Evolutionary conservation across 2,113 vertebrate species (phyloP), one percentile per base, ranked within the genome.

Genomic region (Pygoscelis antarcticus): DNA sequence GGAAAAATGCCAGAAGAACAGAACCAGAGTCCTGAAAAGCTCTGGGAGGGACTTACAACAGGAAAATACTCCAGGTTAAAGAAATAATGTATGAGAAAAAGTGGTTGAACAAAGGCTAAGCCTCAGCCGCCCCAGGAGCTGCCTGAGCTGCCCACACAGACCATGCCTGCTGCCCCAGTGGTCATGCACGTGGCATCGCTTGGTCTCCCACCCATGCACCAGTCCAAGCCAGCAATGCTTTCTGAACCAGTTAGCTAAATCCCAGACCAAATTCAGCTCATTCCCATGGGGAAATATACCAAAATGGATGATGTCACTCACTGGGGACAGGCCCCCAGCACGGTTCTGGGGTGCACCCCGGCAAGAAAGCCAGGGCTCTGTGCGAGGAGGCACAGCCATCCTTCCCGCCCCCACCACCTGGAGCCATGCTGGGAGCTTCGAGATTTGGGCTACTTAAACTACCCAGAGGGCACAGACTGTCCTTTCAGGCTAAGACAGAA

Each of bases 11-110:
- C 94, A 94, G 74, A 54, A 91, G 65, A 91, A 62, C 4, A 5
- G 72, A 97, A 96, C 61, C 26, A 1, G 57, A 87, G 78, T 85
- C 77, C 78, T 89, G 81, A 71, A 75, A 87, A 91, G 32, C 66
- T 83, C 86, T 70, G 34, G 54, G 57, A 86, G 36, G 40, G 46
- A 87, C 30, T 71, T 82, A 12, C 7, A 79, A 12, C 13, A 61
- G 91, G 20, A 65, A 91, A 89, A 87, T 52, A 32, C 20, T 64
- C 22, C 55, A 82, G 74, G 75, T 81, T 68, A 62, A 76, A 71
- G 65, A 78, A 60, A 57, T 64, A 27, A 80, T 6, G 0, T 34
- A 23, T 17, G 7, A 60, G 21, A 60, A 89, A 27, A 71, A 79
- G 32, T 2, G 32, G 3, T 2, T 79, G 74, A 87, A 32, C 10